Percentiles rank a stretch among this genome's conserved stretches.
Evolutionary conservation across 2,113 vertebrate species (phyloP).

Genomic region (Hippocampus guttulatus): DNA sequence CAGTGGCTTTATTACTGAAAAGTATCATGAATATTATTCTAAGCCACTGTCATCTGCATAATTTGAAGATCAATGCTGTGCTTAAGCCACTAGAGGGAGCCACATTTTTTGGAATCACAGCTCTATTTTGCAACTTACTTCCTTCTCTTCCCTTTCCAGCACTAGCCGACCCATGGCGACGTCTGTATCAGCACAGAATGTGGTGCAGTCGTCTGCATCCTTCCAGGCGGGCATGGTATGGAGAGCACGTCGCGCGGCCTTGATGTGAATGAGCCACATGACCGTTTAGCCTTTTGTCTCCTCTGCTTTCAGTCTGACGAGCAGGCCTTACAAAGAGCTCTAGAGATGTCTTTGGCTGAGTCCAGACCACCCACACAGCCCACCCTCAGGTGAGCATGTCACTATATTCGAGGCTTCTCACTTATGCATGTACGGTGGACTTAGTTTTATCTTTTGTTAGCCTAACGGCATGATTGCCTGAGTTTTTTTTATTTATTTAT

Average conservation of each 20-base stretch:
- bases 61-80: too few relatives aligned
- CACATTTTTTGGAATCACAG: not conserved
- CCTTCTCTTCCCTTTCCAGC: constrained; percentile 6
- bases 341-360: constrained; percentile 92
- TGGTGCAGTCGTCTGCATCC: constrained; percentile 64
- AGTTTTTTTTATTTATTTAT: too few relatives aligned
- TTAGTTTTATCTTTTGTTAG: too few relatives aligned
- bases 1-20: too few relatives aligned
- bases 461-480: too few relatives aligned
- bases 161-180: constrained; percentile 47
- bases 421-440: not conserved
- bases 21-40: too few relatives aligned
- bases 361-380: constrained; percentile 56
- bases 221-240: constrained; percentile 74
- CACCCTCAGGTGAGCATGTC: constrained; percentile 69
- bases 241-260: not conserved
- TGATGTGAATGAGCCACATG: not conserved
- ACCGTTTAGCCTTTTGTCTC: not conserved
- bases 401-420: not conserved
- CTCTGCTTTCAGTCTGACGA: constrained; percentile 82
- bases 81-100: not conserved
- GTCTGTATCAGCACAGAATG: constrained; percentile 62
- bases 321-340: constrained; percentile 89
- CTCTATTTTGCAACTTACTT: too few relatives aligned
- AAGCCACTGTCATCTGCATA: too few relatives aligned